Percentiles rank a stretch among this genome's conserved stretches.
Conservation (phyloP, 2,797 vertebrate genomes). For the Triplophysa bombifrons region DNA sequence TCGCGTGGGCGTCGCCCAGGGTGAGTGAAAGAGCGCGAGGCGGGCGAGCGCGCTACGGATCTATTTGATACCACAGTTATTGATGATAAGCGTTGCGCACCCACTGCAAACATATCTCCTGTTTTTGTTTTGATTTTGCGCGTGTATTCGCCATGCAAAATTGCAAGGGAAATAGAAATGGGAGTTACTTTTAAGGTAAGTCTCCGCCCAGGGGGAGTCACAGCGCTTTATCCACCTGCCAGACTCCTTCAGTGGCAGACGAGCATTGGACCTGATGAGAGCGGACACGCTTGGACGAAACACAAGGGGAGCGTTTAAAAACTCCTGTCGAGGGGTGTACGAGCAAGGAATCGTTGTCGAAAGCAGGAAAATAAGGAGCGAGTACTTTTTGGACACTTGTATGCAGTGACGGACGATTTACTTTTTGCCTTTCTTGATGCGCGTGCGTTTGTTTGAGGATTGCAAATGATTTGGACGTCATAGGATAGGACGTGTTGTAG, state of each 20-base stretch:
- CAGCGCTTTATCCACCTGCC: conserved; percentile 78
- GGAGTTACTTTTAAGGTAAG: conserved; percentile 68
- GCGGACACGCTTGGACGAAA: conserved; percentile 14
- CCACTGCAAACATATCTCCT: neutral
- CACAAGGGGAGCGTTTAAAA: conserved; percentile 8
- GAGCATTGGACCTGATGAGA: conserved; percentile 36
- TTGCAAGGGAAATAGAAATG: conserved; percentile 25
- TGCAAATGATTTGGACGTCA: conserved; percentile 44
- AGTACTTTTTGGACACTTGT: conserved; percentile 34
- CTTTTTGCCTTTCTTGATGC: conserved; percentile 35
- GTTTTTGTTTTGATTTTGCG: conserved; percentile 19
- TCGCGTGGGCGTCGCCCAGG: conserved; percentile 37
- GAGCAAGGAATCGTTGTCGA: neutral
- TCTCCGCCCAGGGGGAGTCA: conserved; percentile 78
- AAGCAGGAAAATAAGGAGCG: neutral
- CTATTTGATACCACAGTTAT: neutral
- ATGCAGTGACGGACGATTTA: conserved; percentile 17
- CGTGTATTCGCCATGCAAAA: conserved; percentile 18
- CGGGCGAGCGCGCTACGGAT: neutral
- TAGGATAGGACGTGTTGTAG: conserved; percentile 42
- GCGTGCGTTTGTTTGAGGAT: conserved; percentile 37
- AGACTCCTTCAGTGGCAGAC: conserved; percentile 54
- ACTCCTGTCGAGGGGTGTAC: neutral
- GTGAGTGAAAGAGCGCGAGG: neutral
- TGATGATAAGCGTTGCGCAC: conserved; percentile 6